Percentiles rank a stretch among this genome's conserved stretches.
Conservation (phyloP, 2,888 invertebrate species). For the Dicyrtoma fusca region DNA sequence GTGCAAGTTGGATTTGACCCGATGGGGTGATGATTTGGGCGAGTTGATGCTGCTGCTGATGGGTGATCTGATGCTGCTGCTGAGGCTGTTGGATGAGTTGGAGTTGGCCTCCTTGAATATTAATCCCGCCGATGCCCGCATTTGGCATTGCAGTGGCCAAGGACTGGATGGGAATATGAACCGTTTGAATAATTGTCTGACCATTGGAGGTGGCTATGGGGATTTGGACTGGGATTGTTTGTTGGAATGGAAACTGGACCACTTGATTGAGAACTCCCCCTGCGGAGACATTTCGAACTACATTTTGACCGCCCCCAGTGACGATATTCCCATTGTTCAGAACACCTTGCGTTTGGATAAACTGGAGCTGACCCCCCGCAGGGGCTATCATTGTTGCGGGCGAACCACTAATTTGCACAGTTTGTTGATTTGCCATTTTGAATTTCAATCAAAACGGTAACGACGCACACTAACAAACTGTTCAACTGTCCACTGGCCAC, state of each 20-base stretch:
- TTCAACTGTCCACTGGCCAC: too few species aligned
- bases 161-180: slow-evolving; percentile 89
- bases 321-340: slow-evolving; percentile 53
- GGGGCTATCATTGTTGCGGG: slow-evolving; percentile 53
- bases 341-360: slow-evolving; percentile 53
- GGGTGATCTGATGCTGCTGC: slow-evolving; percentile 69
- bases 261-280: slow-evolving; percentile 64
- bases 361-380: slow-evolving; percentile 46
- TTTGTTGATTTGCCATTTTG: slow-evolving; percentile 53
- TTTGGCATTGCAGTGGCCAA: slow-evolving; percentile 67
- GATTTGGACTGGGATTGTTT: slow-evolving; percentile 87
- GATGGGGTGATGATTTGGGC: slow-evolving; percentile 85
- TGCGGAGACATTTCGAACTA: slow-evolving; percentile 67
- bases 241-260: slow-evolving; percentile 72
- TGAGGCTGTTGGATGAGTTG: slow-evolving; percentile 68
- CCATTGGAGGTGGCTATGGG: slow-evolving; percentile 84
- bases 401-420: slow-evolving; percentile 51
- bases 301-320: slow-evolving; percentile 68
- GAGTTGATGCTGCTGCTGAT: slow-evolving; percentile 67
- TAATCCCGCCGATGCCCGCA: slow-evolving; percentile 51
- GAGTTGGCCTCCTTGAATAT: slow-evolving; percentile 65
- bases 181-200: slow-evolving; percentile 92
- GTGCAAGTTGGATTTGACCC: slow-evolving; percentile 76
- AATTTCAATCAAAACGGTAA: too few species aligned
- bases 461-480: too few species aligned